Conservation (phyloP, 1,140 invertebrate species). For the Acromyrmex charruanus region DNA sequence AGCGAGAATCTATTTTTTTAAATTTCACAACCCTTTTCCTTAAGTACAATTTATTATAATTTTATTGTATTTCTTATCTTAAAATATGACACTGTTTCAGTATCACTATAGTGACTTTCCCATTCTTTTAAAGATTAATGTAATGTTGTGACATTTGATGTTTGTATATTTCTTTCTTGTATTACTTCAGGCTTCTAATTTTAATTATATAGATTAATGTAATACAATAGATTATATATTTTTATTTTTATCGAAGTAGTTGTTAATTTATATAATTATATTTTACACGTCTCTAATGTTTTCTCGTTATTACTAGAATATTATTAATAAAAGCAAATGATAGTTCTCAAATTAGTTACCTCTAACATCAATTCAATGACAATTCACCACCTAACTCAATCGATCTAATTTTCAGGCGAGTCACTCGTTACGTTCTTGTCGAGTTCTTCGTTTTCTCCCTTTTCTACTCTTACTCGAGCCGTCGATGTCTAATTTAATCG, state of each 20-base stretch:
- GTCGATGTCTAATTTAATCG: constrained; percentile 77
- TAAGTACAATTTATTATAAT: no score
- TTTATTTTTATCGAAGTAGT: neutral
- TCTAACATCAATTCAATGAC: constrained; percentile 36
- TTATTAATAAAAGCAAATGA: neutral
- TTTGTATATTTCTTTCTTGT: neutral
- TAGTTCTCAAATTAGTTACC: constrained; percentile 27
- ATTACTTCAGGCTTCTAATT: neutral
- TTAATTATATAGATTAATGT: neutral
- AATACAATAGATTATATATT: neutral
- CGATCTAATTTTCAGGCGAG: constrained; percentile 49
- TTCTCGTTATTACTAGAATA: neutral
- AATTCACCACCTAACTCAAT: constrained; percentile 42
- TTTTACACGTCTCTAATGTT: neutral
- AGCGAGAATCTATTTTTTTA: no score
- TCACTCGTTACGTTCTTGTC: constrained; percentile 41
- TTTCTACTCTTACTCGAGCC: constrained; percentile 26
- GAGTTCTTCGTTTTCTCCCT: constrained; percentile 51
- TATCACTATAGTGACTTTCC: no score
- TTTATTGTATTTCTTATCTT: no score
- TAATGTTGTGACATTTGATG: neutral
- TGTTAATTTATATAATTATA: neutral
- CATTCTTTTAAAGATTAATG: neutral
- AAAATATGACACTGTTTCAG: no score
- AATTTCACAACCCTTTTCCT: no score